Evolutionary conservation across 2,888 invertebrate genomes (phyloP), one percentile per base, ranked within the genome.

Genomic region (Ferdinandea cuprea): DNA sequence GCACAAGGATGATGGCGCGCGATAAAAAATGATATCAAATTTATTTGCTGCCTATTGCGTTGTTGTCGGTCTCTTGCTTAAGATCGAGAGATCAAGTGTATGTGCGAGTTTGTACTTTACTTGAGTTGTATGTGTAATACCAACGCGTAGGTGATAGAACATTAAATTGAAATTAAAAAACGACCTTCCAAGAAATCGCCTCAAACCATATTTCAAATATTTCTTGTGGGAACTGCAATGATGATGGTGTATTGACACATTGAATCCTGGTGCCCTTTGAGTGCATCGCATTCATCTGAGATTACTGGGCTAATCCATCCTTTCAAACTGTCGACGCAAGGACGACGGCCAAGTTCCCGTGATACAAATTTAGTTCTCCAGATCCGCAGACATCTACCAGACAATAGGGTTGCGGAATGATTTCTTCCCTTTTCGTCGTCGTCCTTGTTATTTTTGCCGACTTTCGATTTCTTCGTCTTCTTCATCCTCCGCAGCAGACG

Each of bases 261-360:
- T 50, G 66, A 61, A 66, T 83, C 54, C 50, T 40, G 61, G 72
- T 73, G 72, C 72, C 72, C 78, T 78, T 78, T 83, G 54, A 78
- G 56, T 83, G 56, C 56, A 63, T 63, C 25, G 37, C 66, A 78
- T 83, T 83, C 78, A 83, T 71, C 83, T 30, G 32, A 68, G 83
- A 83, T 83, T 83, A 83, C 78, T 78, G 78, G 78, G 66, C 83
- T 83, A 83, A 83, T 83, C 83, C 78, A 63, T 68, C 83, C 78
- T 68, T 83, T 83, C 78, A 83, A 61, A 66, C 63, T 54, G 66
- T 78, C 72, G 78, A 19, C 74, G 50, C 72, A 72, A 19, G 66
- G 50, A 69, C 68, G 52, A 66, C 68, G 59, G 61, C 48, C 72
- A 66, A 78, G 46, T 81, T 81, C 44, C 68, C 46, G 35, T 58